Evolutionary conservation across 2,113 vertebrate species (phyloP), one percentile per base, ranked within the genome.

Genomic region (Ptychochromis oligacanthus): DNA sequence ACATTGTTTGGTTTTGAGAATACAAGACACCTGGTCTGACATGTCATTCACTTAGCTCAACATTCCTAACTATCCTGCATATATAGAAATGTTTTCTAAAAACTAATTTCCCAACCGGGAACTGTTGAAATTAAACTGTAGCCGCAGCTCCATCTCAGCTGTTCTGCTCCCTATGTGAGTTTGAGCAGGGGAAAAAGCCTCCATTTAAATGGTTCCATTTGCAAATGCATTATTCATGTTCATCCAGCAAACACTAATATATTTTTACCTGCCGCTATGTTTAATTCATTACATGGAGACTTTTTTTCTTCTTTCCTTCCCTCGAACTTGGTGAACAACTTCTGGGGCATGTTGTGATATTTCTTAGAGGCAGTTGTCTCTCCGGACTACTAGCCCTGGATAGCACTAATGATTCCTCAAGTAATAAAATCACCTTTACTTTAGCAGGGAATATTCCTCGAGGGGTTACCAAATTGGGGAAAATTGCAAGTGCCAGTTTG

Each of bases 221-320:
- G 70, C 77, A 82, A 83, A 87, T 92, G 5, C 86, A 92, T 92
- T 88, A 91, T 90, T 91, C 87, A 88, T 90, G 79, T 78, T 79
- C 60, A 62, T 46, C 61, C 34, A 18, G 85, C 82, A 65, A 81
- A 75, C 38, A 77, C 77, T 67, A 89, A 91, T 88, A 84, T 87
- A 84, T 89, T 83, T 81, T 81, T 82, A 85, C 82, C 87, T 75
- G 85, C 84, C 46, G n/a, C 40, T 40, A 83, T 92, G 86, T 87
- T 84, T 90, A 87, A 91, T 90, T 91, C 83, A 92, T 87, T 61
- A 74, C 70, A 38, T 62, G 61, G 55, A 81, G 70, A 74, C 22
- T 22, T 75, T 76, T 65, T 2, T 0, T 36, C 22, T 56, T 22
- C 8, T 15, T 24, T 7, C 24, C 22, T 55, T 82, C 38, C 75